Conservation (phyloP, 2,888 invertebrate genomes). For the Silvanus unidentatus region DNA sequence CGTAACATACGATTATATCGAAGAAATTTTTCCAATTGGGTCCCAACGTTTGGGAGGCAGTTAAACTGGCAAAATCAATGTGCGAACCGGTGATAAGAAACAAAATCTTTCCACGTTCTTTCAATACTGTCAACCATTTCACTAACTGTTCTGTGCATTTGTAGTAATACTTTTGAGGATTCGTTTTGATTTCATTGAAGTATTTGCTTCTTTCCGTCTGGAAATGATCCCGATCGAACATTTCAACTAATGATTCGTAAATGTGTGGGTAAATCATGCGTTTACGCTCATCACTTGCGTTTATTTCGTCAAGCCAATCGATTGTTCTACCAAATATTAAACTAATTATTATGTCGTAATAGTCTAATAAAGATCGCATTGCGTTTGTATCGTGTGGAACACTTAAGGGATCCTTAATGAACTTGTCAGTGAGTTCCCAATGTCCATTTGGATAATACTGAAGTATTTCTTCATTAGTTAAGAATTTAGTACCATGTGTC, state of each 20-base stretch:
- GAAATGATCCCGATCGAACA: slow-evolving; percentile 57
- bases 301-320: slow-evolving; percentile 55
- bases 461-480: slow-evolving; percentile 51
- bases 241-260: slow-evolving; percentile 53
- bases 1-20: slow-evolving; percentile 55
- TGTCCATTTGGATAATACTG: slow-evolving; percentile 54
- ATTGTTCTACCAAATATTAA: slow-evolving; percentile 62
- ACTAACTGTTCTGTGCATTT: slow-evolving; percentile 50
- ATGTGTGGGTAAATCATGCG: slow-evolving; percentile 64
- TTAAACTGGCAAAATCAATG: slow-evolving; percentile 62
- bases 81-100: slow-evolving; percentile 70
- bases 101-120: slow-evolving; percentile 49
- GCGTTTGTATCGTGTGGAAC: slow-evolving; percentile 59
- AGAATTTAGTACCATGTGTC: slow-evolving; percentile 58
- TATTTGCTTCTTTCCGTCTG: slow-evolving; percentile 53
- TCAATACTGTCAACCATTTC: slow-evolving; percentile 56
- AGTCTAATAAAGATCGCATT: slow-evolving; percentile 63
- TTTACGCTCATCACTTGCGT: slow-evolving; percentile 37
- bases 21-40: slow-evolving; percentile 16
- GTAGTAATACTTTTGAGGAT: slow-evolving; percentile 56
- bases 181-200: slow-evolving; percentile 54
- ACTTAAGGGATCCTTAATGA: slow-evolving; percentile 51
- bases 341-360: slow-evolving; percentile 64
- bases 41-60: slow-evolving; percentile 51
- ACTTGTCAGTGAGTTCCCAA: slow-evolving; percentile 53